Evolutionary conservation across 2,113 vertebrate genomes (phyloP).

Genomic region (Cyanoramphus novaezelandiae): DNA sequence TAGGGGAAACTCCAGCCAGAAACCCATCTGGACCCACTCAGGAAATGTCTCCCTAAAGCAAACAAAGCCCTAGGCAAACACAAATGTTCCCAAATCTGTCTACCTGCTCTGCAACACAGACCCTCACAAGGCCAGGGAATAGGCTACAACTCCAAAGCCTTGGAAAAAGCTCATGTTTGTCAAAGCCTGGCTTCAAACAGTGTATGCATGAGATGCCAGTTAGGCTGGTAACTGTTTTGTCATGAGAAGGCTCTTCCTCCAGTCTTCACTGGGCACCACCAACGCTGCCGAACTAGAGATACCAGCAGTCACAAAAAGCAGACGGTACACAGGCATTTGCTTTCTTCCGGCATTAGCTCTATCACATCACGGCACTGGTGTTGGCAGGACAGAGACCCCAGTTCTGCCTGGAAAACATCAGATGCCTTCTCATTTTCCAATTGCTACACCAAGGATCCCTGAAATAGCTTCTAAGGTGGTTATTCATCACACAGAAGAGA

Average conservation of each 20-base stretch:
- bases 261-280: neutral
- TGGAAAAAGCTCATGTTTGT: neutral
- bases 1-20: conserved; percentile 17
- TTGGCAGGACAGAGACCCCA: neutral
- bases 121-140: neutral
- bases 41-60: neutral
- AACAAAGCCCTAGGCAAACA: neutral
- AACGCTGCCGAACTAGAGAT: neutral
- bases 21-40: conserved; percentile 23
- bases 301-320: neutral
- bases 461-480: neutral
- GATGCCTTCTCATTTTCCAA: accelerated
- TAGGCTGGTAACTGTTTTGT: neutral
- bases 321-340: neutral
- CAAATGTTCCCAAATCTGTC: neutral
- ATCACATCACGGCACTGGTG: neutral
- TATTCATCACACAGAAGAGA: neutral
- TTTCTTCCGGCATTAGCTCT: neutral
- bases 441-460: neutral
- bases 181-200: neutral
- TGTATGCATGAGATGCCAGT: neutral
- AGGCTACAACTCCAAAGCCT: neutral
- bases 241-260: neutral
- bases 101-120: neutral
- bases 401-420: neutral